Evolutionary conservation across 1,140 invertebrate genomes (phyloP).

Genomic region (Melipona quadrifasciata): DNA sequence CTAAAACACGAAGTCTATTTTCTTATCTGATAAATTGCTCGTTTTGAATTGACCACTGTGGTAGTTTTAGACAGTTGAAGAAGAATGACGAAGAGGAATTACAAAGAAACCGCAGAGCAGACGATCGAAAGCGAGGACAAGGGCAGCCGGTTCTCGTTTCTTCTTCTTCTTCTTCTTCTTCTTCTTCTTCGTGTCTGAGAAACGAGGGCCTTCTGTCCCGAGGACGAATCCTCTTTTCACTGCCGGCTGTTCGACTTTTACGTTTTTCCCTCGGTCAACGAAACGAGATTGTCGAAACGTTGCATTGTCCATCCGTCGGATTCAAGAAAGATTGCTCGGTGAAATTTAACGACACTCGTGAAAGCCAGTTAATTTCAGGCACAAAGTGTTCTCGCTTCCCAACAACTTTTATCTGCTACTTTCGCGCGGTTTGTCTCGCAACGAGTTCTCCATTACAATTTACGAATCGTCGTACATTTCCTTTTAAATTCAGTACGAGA

Average conservation of each 20-base stretch:
- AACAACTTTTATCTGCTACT: not conserved
- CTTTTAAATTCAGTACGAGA: not conserved
- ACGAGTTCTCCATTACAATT: not conserved
- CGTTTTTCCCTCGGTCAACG: not conserved
- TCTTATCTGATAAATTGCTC: too few species aligned
- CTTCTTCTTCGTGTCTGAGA: not conserved
- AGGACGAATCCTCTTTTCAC: slow-evolving; percentile 30
- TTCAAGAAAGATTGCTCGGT: not conserved
- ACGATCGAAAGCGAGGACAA: slow-evolving; percentile 42
- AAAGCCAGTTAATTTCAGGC: not conserved
- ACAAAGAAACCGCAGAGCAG: not conserved
- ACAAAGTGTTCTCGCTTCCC: not conserved
- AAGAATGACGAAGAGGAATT: not conserved
- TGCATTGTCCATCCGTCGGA: not conserved
- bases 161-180: not conserved
- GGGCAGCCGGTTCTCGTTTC: slow-evolving; percentile 44
- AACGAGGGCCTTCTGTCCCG: slow-evolving; percentile 34
- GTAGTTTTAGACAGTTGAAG: too few species aligned
- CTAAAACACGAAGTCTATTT: too few species aligned
- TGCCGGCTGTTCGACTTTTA: not conserved
- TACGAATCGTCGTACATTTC: not conserved
- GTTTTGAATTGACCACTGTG: too few species aligned
- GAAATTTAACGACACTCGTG: not conserved
- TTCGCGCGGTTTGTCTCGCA: not conserved
- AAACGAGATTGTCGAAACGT: not conserved